Evolutionary conservation across 2,888 invertebrate genomes (phyloP), one percentile per base, ranked within the genome.

Genomic region (Dryadula phaetusa): DNA sequence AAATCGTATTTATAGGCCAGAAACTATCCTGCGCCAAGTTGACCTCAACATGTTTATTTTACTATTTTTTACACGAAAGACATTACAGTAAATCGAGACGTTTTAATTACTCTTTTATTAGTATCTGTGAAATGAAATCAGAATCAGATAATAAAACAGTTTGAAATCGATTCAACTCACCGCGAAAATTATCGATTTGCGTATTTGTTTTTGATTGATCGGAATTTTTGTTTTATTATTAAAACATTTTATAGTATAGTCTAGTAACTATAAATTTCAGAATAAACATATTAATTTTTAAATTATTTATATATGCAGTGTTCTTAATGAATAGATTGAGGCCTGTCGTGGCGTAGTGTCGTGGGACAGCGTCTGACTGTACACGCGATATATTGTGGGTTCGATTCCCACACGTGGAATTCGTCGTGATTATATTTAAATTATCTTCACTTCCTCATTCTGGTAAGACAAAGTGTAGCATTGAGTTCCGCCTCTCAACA

Each of bases 151-250:
- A 56, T 56, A 56, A 49, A 64, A 49, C 40, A 3, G 20, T 40
- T 58, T 37, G n/a, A 4, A 49, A 65, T 65, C 58, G 64, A 65
- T 65, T 65, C 32, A 32, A 60, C 37, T 12, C 2, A 28, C 58
- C 18, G 32, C 28, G 1, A 32, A 58, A 58, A 42, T 16, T 25
- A 54, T 56, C 8, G 37, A 34, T 34, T 37, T 37, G 20, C 37
- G 14, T 20, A 4, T 56, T 37, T 56, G 8, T 22, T 37, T 54
- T 37, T 40, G 22, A 56, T 56, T 40, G 40, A 37, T 22, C 10
- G 40, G 2, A 40, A 40, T 37, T 56, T 40, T 22, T 20, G 12
- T 18, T n/a, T 56, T 56, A 25, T 25, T 56, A 22, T 56, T 56
- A 1, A 40, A 40, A 25, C 10, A 16, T 52, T 52, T 32, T 56